Conservation (phyloP, 92 coral and sea anemone genomes). For the Epizoanthus ramosus region DNA sequence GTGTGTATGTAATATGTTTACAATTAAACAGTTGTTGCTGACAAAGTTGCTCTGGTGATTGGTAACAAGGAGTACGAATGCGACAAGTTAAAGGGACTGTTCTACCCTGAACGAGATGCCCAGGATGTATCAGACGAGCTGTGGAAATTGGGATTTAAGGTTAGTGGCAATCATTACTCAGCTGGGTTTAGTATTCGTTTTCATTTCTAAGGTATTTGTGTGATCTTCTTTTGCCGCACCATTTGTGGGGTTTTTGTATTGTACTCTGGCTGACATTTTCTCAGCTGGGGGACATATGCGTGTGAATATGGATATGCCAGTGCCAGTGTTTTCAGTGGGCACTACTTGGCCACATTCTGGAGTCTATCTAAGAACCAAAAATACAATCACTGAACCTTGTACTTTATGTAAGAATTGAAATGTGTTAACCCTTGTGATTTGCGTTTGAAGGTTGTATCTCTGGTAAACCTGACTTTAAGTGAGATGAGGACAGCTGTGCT, state of each 20-base stretch:
- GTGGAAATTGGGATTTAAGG: conserved; percentile 81
- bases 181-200: too few relatives aligned
- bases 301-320: too few relatives aligned
- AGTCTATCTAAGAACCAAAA: too few relatives aligned
- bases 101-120: conserved; percentile 86
- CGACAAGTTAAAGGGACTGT: conserved; percentile 66
- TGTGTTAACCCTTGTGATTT: background rate
- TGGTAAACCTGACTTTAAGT: conserved; percentile 73
- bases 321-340: too few relatives aligned
- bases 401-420: too few relatives aligned
- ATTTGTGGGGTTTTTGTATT: too few relatives aligned
- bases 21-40: conserved; percentile 72
- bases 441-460: conserved; percentile 74
- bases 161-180: conserved; percentile 4
- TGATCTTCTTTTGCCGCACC: background rate
- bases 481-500: conserved; percentile 92
- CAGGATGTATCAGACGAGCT: conserved; percentile 75
- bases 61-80: conserved; percentile 90
- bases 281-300: too few relatives aligned
- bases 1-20: background rate
- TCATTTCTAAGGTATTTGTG: background rate
- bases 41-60: conserved; percentile 94
- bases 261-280: too few relatives aligned
- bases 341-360: too few relatives aligned
- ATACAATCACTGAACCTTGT: too few relatives aligned